Conservation (phyloP, 1,140 invertebrate genomes). For the Uloborus diversus region DNA sequence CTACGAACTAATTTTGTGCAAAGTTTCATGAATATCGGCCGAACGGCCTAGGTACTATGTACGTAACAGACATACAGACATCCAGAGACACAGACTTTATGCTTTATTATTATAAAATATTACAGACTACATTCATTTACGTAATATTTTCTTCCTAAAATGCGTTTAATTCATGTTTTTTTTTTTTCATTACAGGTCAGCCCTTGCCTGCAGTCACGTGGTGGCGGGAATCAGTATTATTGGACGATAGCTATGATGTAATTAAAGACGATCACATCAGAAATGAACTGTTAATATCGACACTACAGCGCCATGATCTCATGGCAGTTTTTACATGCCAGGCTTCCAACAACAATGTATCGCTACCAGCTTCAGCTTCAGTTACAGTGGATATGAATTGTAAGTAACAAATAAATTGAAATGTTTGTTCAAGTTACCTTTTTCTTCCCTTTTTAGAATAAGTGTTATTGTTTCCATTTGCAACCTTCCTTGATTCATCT, state of each 20-base stretch:
- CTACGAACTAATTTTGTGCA: no score
- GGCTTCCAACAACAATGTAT: slow-evolving; percentile 83
- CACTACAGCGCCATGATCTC: slow-evolving; percentile 79
- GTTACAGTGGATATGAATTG: slow-evolving; percentile 90
- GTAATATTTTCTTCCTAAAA: not conserved
- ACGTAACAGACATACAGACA: no score
- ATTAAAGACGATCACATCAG: slow-evolving; percentile 72
- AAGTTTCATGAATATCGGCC: no score
- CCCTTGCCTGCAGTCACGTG: slow-evolving; percentile 81
- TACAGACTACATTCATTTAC: not conserved
- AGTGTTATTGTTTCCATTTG: no score
- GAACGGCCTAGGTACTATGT: no score
- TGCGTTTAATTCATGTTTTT: no score
- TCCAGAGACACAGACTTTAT: no score
- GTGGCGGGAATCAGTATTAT: slow-evolving; percentile 76
- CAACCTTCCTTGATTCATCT: no score
- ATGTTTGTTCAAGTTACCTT: no score
- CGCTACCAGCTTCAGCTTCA: slow-evolving; percentile 77
- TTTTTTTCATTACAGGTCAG: slow-evolving; percentile 70
- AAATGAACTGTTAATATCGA: slow-evolving; percentile 76
- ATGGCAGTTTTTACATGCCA: slow-evolving; percentile 86
- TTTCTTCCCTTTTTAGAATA: no score
- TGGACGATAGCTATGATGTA: slow-evolving; percentile 73
- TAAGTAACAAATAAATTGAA: slow-evolving; percentile 71
- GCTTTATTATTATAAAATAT: no score